Percentiles rank a stretch among this genome's conserved stretches.
Conservation (phyloP, 1,140 invertebrate species). For the Telenomus remus region DNA sequence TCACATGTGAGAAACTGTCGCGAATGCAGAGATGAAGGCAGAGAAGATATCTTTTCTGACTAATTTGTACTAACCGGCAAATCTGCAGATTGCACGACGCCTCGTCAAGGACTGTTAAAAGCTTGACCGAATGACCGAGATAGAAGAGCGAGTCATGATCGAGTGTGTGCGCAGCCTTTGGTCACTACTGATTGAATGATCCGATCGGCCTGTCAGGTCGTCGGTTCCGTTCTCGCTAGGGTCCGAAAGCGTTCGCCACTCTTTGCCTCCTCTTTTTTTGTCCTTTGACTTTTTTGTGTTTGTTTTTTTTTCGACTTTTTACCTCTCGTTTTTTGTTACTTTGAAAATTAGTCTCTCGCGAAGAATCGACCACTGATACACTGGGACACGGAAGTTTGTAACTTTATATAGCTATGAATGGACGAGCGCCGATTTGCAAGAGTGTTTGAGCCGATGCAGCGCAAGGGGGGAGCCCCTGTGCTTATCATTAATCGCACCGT, state of each 20-base stretch:
- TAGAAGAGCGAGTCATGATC: slow-evolving; percentile 51
- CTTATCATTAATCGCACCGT: slow-evolving; percentile 62
- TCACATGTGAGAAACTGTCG: no score
- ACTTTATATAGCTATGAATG: slow-evolving; percentile 73
- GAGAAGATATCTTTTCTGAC: background rate
- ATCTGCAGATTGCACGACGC: slow-evolving; percentile 36
- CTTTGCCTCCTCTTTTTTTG: slow-evolving; percentile 10
- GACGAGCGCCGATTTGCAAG: slow-evolving; percentile 56
- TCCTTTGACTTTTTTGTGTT: background rate
- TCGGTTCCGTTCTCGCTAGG: slow-evolving; percentile 31
- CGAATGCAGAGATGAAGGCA: slow-evolving; percentile 4
- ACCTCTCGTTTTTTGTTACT: slow-evolving; percentile 1
- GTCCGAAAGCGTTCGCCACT: slow-evolving; percentile 1
- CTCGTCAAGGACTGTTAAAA: slow-evolving; percentile 55
- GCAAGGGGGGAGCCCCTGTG: slow-evolving; percentile 56
- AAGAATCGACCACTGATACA: slow-evolving; percentile 56
- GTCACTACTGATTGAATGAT: slow-evolving; percentile 48
- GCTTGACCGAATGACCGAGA: slow-evolving; percentile 58
- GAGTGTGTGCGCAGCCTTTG: slow-evolving; percentile 38
- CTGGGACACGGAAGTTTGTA: slow-evolving; percentile 64
- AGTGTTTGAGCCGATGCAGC: slow-evolving; percentile 51
- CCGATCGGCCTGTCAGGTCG: slow-evolving; percentile 40
- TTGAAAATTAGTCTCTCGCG: slow-evolving; percentile 4
- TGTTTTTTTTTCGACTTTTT: background rate
- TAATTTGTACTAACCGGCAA: slow-evolving; percentile 53